Evolutionary conservation across 2,888 invertebrate genomes (phyloP).

Genomic region (Dysmachus trigonus): DNA sequence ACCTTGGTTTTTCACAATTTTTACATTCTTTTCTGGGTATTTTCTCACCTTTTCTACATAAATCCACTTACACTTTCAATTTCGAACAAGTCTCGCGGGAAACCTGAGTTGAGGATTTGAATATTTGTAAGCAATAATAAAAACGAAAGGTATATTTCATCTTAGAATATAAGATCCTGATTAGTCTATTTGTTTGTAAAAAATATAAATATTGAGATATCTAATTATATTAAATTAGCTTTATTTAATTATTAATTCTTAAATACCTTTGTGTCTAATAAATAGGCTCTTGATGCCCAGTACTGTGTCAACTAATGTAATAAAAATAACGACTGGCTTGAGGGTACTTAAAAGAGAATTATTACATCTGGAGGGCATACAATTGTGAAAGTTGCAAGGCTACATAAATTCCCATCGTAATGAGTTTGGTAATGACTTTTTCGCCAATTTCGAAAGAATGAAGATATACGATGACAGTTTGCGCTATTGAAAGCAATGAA

Average conservation of each 20-base stretch:
- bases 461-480: neutral
- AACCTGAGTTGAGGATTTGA: neutral
- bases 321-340: neutral
- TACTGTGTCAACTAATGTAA: neutral
- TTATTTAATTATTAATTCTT: neutral
- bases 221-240: neutral
- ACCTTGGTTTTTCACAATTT: neutral
- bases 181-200: neutral
- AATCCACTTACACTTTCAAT: neutral
- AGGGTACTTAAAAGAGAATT: neutral
- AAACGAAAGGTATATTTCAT: neutral
- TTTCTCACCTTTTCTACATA: neutral
- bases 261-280: neutral
- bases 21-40: neutral
- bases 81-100: neutral
- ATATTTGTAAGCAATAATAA: neutral
- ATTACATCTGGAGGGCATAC: neutral
- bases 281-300: neutral
- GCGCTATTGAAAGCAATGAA: neutral
- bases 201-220: neutral
- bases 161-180: neutral
- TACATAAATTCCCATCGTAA: neutral
- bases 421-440: neutral
- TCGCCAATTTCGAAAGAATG: neutral
- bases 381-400: neutral